A percentile compares a stretch with the other conserved stretches of the same genome.
These are phyloP conservation scores for Eulemur rubriventer DNA, from an alignment of 2,797 vertebrate species.

Conservation along the genomic window DNA sequence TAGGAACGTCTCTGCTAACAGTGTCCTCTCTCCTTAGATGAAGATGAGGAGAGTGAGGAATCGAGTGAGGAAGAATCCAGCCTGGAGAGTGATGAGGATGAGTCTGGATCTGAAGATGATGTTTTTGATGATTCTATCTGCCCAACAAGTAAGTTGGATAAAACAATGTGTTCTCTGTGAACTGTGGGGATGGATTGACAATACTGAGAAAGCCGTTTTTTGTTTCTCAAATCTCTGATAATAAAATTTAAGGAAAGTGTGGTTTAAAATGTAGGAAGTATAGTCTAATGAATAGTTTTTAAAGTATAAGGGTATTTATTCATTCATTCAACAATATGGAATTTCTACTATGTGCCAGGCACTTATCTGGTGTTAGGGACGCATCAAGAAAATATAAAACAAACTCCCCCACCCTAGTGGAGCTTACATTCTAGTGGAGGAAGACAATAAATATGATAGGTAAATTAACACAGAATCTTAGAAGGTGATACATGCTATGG, in stretches of 20 bases:
- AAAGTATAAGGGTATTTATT: not conserved
- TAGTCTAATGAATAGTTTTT: not conserved
- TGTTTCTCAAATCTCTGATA: not conserved
- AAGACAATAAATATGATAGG: not conserved
- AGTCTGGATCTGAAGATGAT: slow-evolving; percentile 84
- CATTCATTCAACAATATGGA: not conserved
- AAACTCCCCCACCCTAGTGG: not conserved
- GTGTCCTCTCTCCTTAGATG: slow-evolving; percentile 81
- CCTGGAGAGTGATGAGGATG: slow-evolving; percentile 85
- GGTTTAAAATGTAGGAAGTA: not conserved
- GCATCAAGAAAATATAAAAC: not conserved
- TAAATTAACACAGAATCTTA: not conserved
- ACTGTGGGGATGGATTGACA: not conserved
- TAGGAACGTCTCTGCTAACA: not conserved
- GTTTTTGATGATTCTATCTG: slow-evolving; percentile 88
- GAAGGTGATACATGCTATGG: not conserved
- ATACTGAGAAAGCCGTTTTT: not conserved
- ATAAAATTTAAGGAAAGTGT: not conserved
- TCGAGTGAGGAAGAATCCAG: slow-evolving; percentile 88
- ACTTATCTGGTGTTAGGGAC: not conserved
- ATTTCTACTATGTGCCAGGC: not conserved
- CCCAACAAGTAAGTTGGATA: slow-evolving; percentile 88
- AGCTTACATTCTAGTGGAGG: not conserved
- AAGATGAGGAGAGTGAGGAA: slow-evolving; percentile 88
- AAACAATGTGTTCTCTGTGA: not conserved